Base-by-base conservation (phyloP, 2,888 invertebrate species). In the Nemotelus pantherinus region DNA sequence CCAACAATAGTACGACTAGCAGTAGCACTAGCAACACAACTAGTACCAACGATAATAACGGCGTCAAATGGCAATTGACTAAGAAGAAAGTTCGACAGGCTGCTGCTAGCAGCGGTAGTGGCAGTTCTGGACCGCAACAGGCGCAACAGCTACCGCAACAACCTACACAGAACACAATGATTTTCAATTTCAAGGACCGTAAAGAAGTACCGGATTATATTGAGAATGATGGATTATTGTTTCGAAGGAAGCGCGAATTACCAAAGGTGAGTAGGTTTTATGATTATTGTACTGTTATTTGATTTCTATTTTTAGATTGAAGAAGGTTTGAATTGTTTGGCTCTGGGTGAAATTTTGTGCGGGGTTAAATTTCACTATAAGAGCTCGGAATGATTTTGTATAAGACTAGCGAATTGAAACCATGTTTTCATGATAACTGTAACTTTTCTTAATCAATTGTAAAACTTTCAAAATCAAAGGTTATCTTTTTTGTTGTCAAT, bases 171-270 rank as follows among this genome's bases (percentile, higher is more conserved):
- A 93, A 93, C 82, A 90, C 92, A 48, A 92, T 95, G 88, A 94
- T 95, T 81, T 96, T 96, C 89, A 95, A 96, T 89, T 96, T 96
- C 88, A 93, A 93, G 81, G 90, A 91, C 87, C 91, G 93, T 84
- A 94, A 93, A 87, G 94, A 94, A 84, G 94, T 95, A 83, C 96
- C 96, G 72, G 95, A 96, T 89, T 95, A 96, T 88, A 94, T 96
- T 84, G 95, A 95, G 86, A 95, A 95, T 88, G 95, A 96, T 89
- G 95, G 94, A 82, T 90, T 93, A 86, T 90, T 93, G 82, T 90
- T 92, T 82, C 90, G 91, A 83, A 89, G 89, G 83, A 91, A 91
- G 82, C 89, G 92, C 79, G 91, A 92, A 84, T 89, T 91, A 83
- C 91, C 93, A 83, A 94, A 94, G 93, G 94, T 94, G 84, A 91